These are phyloP conservation scores for Herpailurus yagouaroundi DNA, from an alignment of 2,113 vertebrate genomes.

Conservation along the genomic window DNA sequence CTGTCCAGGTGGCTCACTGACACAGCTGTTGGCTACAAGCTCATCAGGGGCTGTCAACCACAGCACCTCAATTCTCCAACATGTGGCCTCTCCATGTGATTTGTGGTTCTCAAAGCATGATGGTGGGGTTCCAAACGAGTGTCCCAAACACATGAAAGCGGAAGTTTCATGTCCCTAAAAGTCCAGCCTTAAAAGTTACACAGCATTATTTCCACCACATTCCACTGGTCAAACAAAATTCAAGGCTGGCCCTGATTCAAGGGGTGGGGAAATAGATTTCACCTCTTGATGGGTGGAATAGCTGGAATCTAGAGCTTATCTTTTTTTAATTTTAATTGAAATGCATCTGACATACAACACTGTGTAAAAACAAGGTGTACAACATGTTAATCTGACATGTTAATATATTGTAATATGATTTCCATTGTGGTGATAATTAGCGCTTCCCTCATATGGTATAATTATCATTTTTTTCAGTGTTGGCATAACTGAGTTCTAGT, in stretches of 20 bases:
- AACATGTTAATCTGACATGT: background rate
- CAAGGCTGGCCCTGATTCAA: background rate
- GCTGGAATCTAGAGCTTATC: background rate
- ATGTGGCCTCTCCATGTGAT: background rate
- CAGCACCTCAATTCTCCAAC: background rate
- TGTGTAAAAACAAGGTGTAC: background rate
- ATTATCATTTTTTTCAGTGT: background rate
- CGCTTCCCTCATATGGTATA: background rate
- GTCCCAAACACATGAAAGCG: background rate
- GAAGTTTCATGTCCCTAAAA: background rate
- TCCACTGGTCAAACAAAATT: background rate
- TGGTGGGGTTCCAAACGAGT: background rate
- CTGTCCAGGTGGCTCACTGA: background rate
- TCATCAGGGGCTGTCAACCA: background rate
- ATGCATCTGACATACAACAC: no score
- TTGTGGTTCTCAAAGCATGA: background rate
- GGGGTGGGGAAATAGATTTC: background rate
- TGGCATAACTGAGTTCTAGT: background rate
- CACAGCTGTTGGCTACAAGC: background rate
- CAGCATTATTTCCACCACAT: background rate
- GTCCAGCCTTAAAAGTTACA: background rate
- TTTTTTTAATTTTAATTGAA: background rate
- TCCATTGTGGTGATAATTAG: background rate
- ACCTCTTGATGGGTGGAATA: background rate
- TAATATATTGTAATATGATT: background rate